phyloP scores from a whole-genome alignment of 2,888 invertebrate species.

The Drosophila sordidula region DNA sequence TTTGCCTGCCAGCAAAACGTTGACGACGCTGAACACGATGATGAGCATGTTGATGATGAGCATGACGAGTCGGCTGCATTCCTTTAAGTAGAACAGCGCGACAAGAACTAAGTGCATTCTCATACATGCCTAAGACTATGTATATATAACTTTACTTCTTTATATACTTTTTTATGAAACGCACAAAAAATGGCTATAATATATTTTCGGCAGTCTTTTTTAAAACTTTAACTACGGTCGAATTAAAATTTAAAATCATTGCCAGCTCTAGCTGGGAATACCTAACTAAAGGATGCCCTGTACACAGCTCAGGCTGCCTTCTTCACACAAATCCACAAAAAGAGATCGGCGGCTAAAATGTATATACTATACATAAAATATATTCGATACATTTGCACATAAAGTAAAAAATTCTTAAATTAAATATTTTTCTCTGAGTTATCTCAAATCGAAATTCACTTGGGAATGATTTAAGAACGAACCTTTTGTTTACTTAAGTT shows the following conservation, averaged over 20 bases:
- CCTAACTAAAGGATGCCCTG: too few species aligned
- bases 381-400: too few species aligned
- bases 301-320: too few species aligned
- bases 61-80: conserved; percentile 24
- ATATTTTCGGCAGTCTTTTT: background rate
- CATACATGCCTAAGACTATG: background rate
- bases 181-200: background rate
- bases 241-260: background rate
- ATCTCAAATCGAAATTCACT: background rate
- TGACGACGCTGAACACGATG: conserved; percentile 13
- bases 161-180: too few species aligned
- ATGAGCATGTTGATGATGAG: conserved; percentile 4
- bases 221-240: background rate
- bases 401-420: too few species aligned
- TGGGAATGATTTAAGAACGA: background rate
- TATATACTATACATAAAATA: too few species aligned
- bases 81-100: conserved; percentile 11
- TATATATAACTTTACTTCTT: background rate
- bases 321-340: too few species aligned
- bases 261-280: too few species aligned
- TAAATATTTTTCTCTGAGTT: too few species aligned
- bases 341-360: too few species aligned
- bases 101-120: conserved; percentile 8
- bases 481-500: background rate
- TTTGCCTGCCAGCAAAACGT: conserved; percentile 43